These are phyloP conservation scores for Drosophila multiciliata DNA, from an alignment of 2,888 invertebrate species.

Conservation along the genomic window DNA sequence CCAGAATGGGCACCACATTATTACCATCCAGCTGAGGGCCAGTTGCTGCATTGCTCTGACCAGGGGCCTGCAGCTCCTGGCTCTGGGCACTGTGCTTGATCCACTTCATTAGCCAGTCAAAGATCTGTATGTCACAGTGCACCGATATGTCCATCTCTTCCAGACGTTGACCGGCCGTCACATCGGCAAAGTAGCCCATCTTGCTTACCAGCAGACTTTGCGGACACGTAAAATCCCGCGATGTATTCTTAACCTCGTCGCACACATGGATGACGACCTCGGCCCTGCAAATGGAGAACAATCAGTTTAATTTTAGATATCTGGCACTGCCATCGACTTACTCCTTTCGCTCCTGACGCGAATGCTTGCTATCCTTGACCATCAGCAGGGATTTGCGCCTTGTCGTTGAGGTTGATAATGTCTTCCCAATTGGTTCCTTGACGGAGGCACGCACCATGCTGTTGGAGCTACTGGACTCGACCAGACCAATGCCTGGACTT, in stretches of 20 bases:
- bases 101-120: slow-evolving; percentile 98
- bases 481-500: neutral
- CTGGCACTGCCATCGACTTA: slow-evolving; percentile 34
- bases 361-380: slow-evolving; percentile 64
- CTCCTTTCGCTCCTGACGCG: slow-evolving; percentile 65
- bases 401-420: slow-evolving; percentile 10
- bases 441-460: slow-evolving; percentile 64
- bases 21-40: slow-evolving; percentile 89
- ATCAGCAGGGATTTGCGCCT: slow-evolving; percentile 66
- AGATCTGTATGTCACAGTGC: slow-evolving; percentile 97
- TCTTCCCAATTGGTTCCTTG: slow-evolving; percentile 55
- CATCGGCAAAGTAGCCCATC: slow-evolving; percentile 98
- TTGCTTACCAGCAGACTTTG: slow-evolving; percentile 94
- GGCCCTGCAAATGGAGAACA: slow-evolving; percentile 85
- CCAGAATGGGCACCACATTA: slow-evolving; percentile 96
- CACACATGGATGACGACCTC: slow-evolving; percentile 98
- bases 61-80: slow-evolving; percentile 53
- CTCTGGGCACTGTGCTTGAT: slow-evolving; percentile 89
- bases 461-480: slow-evolving; percentile 24
- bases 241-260: slow-evolving; percentile 95
- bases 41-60: slow-evolving; percentile 64
- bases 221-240: slow-evolving; percentile 95
- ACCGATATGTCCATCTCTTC: slow-evolving; percentile 98
- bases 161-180: slow-evolving; percentile 91
- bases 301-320: neutral